Conservation (phyloP, 2,113 vertebrate species). For the Corapipo altera region DNA sequence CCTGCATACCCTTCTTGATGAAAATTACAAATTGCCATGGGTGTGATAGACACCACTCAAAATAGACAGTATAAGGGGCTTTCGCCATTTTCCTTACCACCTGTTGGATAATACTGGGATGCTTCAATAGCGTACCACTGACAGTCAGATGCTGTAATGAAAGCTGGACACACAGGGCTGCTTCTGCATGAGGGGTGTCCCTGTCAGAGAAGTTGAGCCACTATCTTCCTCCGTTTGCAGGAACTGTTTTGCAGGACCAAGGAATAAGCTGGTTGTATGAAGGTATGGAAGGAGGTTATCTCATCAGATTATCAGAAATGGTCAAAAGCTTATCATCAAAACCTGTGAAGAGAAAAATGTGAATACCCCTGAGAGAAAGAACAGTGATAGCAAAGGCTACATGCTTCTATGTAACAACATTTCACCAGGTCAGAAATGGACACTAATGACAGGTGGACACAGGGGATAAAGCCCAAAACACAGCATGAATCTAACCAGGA, state of each 20-base stretch:
- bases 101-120: background rate
- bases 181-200: accelerated
- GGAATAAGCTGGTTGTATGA: background rate
- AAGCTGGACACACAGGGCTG: background rate
- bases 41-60: background rate
- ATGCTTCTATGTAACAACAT: background rate
- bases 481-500: background rate
- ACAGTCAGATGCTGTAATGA: background rate
- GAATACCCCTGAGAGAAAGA: background rate
- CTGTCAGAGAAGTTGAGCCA: background rate
- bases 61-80: accelerated
- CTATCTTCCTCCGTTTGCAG: background rate
- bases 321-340: background rate
- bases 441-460: background rate
- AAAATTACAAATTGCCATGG: background rate
- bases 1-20: accelerated
- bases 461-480: background rate
- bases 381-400: background rate
- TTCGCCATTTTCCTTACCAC: background rate
- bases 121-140: background rate
- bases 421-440: background rate
- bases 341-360: background rate
- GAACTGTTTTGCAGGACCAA: background rate
- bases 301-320: background rate
- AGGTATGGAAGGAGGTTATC: background rate